Evolutionary conservation across 2,888 invertebrate species (phyloP), one percentile per base, ranked within the genome.

Genomic region (Rhodophaea formosa): DNA sequence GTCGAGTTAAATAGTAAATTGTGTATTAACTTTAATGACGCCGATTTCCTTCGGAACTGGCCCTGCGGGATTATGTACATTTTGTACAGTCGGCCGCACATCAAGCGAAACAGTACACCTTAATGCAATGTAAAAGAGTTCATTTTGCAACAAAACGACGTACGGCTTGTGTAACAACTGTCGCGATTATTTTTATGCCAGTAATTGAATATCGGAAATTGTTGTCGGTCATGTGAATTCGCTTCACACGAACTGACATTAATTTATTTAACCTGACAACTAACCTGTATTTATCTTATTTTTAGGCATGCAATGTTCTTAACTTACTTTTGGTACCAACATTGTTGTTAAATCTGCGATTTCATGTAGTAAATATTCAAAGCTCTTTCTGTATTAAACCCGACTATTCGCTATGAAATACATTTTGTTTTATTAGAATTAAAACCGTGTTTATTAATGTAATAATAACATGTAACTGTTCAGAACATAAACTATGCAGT

Each of bases 11-110:
- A 44, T 47, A 17, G 53, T 23, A 30, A 42, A 42, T 55, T 49
- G 47, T 17, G 32, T 35, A 23, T 49, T 49, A 51, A 43, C 30
- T 56, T 56, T 51, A 49, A 56, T 56, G 39, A 29, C 49, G 29
- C 12, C 49, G 49, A 56, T 56, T 56, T 56, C 56, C 56, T 56
- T 56, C 42, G 10, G 16, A 55, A 55, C 17, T 8, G 16, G 45
- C 45, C 32, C 54, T 45, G 54, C 35, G 32, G n/a, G 54, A 43
- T 43, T 43, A 32, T 44, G n/a, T 45, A 39, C 12, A 35, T 32
- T 49, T 16, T 32, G 44, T 52, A 52, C 53, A 30, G 23, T 23
- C 23, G 5, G 23, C 23, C 23, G 5, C 23, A 23, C 23, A 23
- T 23, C 23, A 23, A 23, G 23, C 23, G 5, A 23, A 23, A 23